Evolutionary conservation across 2,888 invertebrate species (phyloP), one percentile per base, ranked within the genome.

Genomic region (Mimumesa dahlbomi): DNA sequence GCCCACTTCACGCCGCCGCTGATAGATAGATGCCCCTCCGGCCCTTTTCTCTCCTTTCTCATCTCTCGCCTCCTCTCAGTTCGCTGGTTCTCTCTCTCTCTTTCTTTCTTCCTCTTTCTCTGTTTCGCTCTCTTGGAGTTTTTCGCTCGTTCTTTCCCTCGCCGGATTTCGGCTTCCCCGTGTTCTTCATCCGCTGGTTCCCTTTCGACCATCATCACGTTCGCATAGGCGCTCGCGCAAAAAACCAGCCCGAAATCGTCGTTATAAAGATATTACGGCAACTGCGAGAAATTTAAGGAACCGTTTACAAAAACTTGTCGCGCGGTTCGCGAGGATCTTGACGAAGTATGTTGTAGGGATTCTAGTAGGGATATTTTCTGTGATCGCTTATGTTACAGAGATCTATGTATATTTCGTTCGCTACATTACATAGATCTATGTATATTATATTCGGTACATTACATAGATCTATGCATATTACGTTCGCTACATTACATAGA

Each of bases 1-100:
- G 89, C 89, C 89, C 87, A 90, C 88, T 88, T 89, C 89, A 85
- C 90, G 88, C 86, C 89, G 87, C 87, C 88, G 89, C 89, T 89
- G 88, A 89, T 89, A 89, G 88, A 89, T 88, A 88, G 89, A 88
- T 87, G 88, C 87, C 85, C 88, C 87, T 84, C 84, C 82, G 86
- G 85, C 80, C 63, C 81, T 77, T 71, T 75, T 52, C 68, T 69
- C 73, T 72, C 65, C 69, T 58, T n/a, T n/a, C n/a, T n/a, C n/a
- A n/a, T n/a, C 66, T 38, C 67, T 25, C 72, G 7, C 25, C 25
- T 7, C 25, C 34, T 11, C n/a, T n/a, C n/a, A n/a, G n/a, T n/a
- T n/a, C n/a, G n/a, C n/a, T n/a, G n/a, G n/a, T n/a, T 34, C 34
- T 11, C 11, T 11, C 34, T 34, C 9, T 1, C 34, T 4, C 34